A percentile compares a stretch with the other conserved stretches of the same genome.
Evolutionary conservation across 2,113 vertebrate species (phyloP).

Genomic region (Falcunculus frontatus): DNA sequence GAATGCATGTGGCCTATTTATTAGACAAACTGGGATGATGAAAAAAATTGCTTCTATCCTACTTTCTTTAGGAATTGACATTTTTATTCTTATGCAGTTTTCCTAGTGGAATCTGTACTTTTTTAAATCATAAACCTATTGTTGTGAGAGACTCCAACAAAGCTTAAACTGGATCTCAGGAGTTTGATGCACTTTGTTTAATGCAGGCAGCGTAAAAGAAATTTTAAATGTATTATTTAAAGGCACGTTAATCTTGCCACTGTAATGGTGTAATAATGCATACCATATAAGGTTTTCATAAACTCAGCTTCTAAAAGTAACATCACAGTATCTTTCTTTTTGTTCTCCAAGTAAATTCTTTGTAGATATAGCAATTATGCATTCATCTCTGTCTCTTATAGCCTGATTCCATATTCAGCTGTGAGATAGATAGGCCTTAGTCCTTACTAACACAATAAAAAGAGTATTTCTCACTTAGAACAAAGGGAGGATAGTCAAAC

Average conservation of each 20-base stretch:
- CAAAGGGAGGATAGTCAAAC: background rate
- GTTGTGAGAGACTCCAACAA: slow-evolving; percentile 36
- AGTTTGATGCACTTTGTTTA: slow-evolving; percentile 55
- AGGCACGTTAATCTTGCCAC: slow-evolving; percentile 38
- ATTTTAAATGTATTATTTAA: slow-evolving; percentile 69
- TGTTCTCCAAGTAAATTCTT: slow-evolving; percentile 50
- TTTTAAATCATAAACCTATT: slow-evolving; percentile 51
- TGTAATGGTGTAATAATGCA: slow-evolving; percentile 53
- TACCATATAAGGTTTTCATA: slow-evolving; percentile 43
- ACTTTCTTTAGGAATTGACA: slow-evolving; percentile 15
- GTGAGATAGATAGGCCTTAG: background rate
- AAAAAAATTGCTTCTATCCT: slow-evolving; percentile 36
- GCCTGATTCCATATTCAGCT: slow-evolving; percentile 24
- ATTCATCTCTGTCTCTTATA: slow-evolving; percentile 13
- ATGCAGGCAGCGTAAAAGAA: slow-evolving; percentile 51
- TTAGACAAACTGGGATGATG: slow-evolving; percentile 24
- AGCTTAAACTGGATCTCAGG: slow-evolving; percentile 44
- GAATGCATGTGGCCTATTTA: slow-evolving; percentile 43
- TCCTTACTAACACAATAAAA: background rate
- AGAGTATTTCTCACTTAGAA: background rate
- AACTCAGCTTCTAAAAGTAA: slow-evolving; percentile 57
- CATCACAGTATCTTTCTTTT: slow-evolving; percentile 53
- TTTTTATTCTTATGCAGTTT: slow-evolving; percentile 23
- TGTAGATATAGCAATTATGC: slow-evolving; percentile 26
- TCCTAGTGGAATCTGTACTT: slow-evolving; percentile 58